These are phyloP conservation scores for Pristionchus mayeri DNA, from an alignment of 2,888 invertebrate genomes.

Conservation along the genomic window DNA sequence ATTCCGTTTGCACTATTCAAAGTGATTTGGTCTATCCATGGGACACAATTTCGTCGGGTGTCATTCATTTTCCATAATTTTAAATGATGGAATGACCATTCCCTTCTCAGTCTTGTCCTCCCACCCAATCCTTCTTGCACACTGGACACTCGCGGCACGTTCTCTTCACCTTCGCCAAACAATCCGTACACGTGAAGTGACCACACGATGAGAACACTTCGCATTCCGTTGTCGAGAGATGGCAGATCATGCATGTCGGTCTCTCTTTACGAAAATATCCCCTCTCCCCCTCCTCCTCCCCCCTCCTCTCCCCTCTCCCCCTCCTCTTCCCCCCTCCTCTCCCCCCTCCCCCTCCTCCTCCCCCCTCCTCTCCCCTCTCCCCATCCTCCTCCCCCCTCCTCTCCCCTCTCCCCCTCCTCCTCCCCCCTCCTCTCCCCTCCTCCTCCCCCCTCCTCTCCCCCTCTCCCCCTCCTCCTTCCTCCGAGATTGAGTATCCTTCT, in stretches of 20 bases:
- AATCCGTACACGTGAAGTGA: background rate
- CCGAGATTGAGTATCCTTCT: too few species aligned
- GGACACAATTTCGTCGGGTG: too few species aligned
- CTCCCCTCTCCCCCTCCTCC: background rate
- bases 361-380: conserved; percentile 48
- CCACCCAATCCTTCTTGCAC: conserved; percentile 9
- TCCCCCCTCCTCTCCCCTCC: background rate
- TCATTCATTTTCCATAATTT: too few species aligned
- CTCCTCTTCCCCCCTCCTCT: background rate
- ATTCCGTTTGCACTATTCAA: too few species aligned
- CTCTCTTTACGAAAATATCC: too few species aligned
- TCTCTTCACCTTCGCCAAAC: background rate
- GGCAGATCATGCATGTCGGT: background rate
- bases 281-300: background rate
- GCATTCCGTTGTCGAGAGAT: background rate
- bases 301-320: background rate
- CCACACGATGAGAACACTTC: conserved; percentile 16
- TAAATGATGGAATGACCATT: too few species aligned
- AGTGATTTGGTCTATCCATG: too few species aligned
- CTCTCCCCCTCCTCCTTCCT: background rate
- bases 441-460: too few species aligned
- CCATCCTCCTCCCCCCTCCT: background rate
- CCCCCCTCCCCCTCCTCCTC: conserved; percentile 40
- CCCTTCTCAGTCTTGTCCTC: conserved; percentile 2
- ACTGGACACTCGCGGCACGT: background rate